Conservation (phyloP, 2,888 invertebrate genomes). For the Oscheius sp. region DNA sequence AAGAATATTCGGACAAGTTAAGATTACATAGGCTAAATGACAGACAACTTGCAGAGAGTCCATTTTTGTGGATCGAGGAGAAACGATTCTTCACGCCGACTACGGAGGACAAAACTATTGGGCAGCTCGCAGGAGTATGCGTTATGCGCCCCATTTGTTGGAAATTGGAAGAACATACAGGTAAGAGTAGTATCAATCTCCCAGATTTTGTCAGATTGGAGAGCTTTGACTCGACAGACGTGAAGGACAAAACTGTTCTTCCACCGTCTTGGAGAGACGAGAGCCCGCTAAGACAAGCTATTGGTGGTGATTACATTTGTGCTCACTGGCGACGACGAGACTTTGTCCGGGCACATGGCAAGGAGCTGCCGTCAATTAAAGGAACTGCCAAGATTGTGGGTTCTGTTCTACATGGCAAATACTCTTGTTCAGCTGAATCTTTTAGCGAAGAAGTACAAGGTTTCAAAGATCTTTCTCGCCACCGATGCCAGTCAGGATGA, state of each 20-base stretch:
- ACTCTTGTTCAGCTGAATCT: slow-evolving; percentile 42
- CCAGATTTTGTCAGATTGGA: slow-evolving; percentile 77
- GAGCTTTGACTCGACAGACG: slow-evolving; percentile 71
- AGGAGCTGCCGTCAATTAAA: slow-evolving; percentile 84
- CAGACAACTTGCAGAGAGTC: slow-evolving; percentile 57
- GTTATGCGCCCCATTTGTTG: slow-evolving; percentile 83
- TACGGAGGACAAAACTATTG: slow-evolving; percentile 88
- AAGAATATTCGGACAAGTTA: slow-evolving; percentile 41
- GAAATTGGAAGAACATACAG: slow-evolving; percentile 82
- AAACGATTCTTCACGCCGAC: slow-evolving; percentile 87
- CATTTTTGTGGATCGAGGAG: slow-evolving; percentile 79
- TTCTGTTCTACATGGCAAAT: not conserved
- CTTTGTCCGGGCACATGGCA: slow-evolving; percentile 83
- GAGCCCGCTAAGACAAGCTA: slow-evolving; percentile 26
- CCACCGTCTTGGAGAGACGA: slow-evolving; percentile 43
- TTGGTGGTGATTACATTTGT: slow-evolving; percentile 82
- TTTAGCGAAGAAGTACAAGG: slow-evolving; percentile 42
- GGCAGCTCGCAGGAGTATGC: slow-evolving; percentile 85
- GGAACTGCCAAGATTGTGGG: slow-evolving; percentile 78
- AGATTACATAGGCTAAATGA: not conserved
- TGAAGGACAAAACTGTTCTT: slow-evolving; percentile 47
- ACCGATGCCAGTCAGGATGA: slow-evolving; percentile 73
- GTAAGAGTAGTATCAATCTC: slow-evolving; percentile 41
- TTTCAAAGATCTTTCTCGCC: slow-evolving; percentile 60
- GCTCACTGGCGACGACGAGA: slow-evolving; percentile 90